Evolutionary conservation across 2,888 invertebrate species (phyloP), one percentile per base, ranked within the genome.

Genomic region (Sturmia bella): DNA sequence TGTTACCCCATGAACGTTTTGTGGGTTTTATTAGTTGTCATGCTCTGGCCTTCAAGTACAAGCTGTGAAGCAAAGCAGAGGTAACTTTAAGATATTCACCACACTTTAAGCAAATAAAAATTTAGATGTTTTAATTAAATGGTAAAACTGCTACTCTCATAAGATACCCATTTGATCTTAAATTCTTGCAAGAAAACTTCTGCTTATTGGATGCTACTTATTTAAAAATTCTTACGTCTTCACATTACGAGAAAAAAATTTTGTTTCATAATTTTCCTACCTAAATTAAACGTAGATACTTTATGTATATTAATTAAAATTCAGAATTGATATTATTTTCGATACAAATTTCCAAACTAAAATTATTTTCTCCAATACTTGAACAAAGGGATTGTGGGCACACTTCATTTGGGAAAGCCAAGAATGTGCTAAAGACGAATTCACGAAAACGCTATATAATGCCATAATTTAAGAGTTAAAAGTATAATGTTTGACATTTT

Each of bases 401-500:
- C n/a, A n/a, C n/a, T 32, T 32, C 4, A 32, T 32, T 27, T 3
- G 3, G 27, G 3, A 27, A 27, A 27, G 6, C 27, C 6, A 27
- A 27, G 3, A 27, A 27, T 27, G 27, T 27, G 27, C 27, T 27
- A 27, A 27, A 27, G 6, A 27, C 27, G 6, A 27, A 27, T 4
- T 27, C 6, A 27, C 27, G 6, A 27, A 27, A 27, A 27, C 27
- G 12, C n/a, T n/a, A n/a, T n/a, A n/a, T n/a, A n/a, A n/a, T n/a
- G n/a, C n/a, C n/a, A n/a, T n/a, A n/a, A n/a, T n/a, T n/a, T n/a
- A n/a, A n/a, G n/a, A n/a, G n/a, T n/a, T n/a, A 59, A 57, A 50
- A 43, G 27, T 54, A 76, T 68, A 59, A 76, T 61, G 43, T 76
- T 59, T 69, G 68, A 68, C 68, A 76, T n/a, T 76, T 61, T 75